Conservation (phyloP, 2,113 vertebrate species). For the Nannospalax galili region DNA sequence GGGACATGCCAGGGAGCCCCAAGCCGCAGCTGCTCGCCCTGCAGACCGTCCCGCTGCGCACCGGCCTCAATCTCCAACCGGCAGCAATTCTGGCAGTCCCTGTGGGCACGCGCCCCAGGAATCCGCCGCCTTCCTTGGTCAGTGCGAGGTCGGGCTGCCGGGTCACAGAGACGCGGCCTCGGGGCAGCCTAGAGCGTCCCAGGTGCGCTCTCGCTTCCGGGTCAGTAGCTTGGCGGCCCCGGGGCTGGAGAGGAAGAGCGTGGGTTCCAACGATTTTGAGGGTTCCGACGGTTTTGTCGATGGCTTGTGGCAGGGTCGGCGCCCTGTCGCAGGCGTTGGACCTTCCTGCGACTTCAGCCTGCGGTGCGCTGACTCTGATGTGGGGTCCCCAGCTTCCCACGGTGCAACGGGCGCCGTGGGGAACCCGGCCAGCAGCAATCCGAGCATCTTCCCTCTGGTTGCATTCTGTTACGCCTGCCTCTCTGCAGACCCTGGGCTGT, state of each 20-base stretch:
- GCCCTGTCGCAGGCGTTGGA: not conserved
- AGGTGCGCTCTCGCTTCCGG: not conserved
- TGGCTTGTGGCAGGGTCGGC: not conserved
- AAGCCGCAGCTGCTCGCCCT: too few relatives aligned
- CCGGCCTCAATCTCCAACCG: not conserved
- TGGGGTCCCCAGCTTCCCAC: not conserved
- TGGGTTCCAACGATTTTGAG: too few relatives aligned
- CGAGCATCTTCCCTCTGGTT: not conserved
- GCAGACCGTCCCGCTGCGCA: not conserved
- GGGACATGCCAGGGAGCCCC: too few relatives aligned
- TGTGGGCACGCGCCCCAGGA: too few relatives aligned
- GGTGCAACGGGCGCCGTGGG: not conserved
- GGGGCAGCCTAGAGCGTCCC: not conserved
- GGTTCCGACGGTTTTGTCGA: not conserved
- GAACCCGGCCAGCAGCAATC: not conserved
- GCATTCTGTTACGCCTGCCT: too few relatives aligned
- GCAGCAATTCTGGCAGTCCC: too few relatives aligned
- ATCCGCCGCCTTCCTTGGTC: rapidly evolving
- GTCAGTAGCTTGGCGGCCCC: not conserved
- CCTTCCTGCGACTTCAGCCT: not conserved
- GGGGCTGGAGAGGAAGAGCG: not conserved
- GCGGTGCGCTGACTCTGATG: not conserved
- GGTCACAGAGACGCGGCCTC: not conserved
- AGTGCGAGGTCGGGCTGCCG: not conserved
- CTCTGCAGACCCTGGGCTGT: not conserved